Base-by-base conservation (phyloP, 2,888 invertebrate genomes). In the Pachymerium ferrugineum region DNA sequence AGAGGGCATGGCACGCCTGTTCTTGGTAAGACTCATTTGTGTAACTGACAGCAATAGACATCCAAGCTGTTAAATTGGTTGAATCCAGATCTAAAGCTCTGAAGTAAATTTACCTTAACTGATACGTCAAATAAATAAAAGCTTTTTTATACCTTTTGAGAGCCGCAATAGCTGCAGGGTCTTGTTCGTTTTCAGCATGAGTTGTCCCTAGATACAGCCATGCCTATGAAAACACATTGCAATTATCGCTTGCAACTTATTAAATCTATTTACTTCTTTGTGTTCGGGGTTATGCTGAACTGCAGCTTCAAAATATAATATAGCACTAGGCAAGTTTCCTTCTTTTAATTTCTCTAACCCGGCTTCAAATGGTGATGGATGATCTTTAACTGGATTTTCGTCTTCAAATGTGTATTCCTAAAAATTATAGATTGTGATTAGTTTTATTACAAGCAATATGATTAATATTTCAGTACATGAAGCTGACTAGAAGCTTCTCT, bases 101-200 rank as follows among this genome's bases (percentile, higher is more conserved):
- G 78, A 22, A 77, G 76, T 62, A 62, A 8, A 22, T 14, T 62
- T 47, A 47, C 16, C n/a, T n/a, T 22, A 19, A 19, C 10, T 38
- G 16, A 3, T 6, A 47, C 22, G 4, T 62, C 1, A 28, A 25
- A 28, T 14, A 28, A 28, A 10, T 3, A 25, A 19, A 19, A 47
- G n/a, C 28, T 12, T 25, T 28, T 28, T 14, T 10, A 69, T 14
- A 69, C 33, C 69, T 29, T 69, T 31, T 71, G 16, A 71, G 38
- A 8, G 38, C 71, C 19, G 30, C 70, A 79, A 99, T 98, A 10
- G 96, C 96, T 78, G 89, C 86, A 2, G 93, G 91, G 83, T 99
- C 98, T 84, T 89, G 96, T 85, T 99, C 99, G 85, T 99, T 99
- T 86, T 98, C 96, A 42, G 98, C 95, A 83, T 97, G 97, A 31